Conservation (phyloP, 2,888 invertebrate genomes). For the Hesperia comma region DNA sequence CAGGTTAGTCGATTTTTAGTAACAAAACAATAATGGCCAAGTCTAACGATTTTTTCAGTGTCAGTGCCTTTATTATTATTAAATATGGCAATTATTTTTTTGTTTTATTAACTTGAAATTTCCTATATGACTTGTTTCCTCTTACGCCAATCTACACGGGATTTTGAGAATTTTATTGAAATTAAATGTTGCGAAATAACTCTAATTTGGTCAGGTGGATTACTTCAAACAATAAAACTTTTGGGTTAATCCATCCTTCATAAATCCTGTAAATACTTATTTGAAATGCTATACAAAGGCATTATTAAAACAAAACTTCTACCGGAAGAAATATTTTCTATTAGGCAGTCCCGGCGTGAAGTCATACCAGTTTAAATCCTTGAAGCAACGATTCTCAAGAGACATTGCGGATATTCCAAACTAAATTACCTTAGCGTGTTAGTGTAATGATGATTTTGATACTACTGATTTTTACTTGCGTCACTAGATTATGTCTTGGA, state of each 20-base stretch:
- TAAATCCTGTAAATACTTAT: background rate
- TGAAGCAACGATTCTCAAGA: conserved; percentile 43
- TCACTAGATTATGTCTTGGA: too few relatives aligned
- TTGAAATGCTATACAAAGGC: background rate
- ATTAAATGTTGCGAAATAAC: background rate
- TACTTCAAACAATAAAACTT: background rate
- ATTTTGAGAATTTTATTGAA: background rate
- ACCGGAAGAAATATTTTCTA: conserved; percentile 8
- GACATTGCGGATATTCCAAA: conserved; percentile 40
- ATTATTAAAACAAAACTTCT: background rate
- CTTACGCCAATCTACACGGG: too few relatives aligned
- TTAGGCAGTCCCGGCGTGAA: conserved; percentile 6
- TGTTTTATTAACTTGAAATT: too few relatives aligned
- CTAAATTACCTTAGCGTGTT: conserved; percentile 34
- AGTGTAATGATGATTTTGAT: background rate
- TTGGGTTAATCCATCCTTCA: background rate
- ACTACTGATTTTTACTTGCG: too few relatives aligned
- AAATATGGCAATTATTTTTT: too few relatives aligned
- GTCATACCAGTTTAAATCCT: conserved; percentile 37
- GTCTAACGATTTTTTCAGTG: too few relatives aligned
- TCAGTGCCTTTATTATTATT: too few relatives aligned
- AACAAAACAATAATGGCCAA: too few relatives aligned
- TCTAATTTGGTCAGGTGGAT: background rate
- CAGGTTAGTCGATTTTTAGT: background rate
- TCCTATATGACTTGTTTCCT: too few relatives aligned